Percentiles rank a stretch among this genome's conserved stretches.
Conservation (phyloP, 2,113 vertebrate species). For the Sphaerodactylus townsendi region DNA sequence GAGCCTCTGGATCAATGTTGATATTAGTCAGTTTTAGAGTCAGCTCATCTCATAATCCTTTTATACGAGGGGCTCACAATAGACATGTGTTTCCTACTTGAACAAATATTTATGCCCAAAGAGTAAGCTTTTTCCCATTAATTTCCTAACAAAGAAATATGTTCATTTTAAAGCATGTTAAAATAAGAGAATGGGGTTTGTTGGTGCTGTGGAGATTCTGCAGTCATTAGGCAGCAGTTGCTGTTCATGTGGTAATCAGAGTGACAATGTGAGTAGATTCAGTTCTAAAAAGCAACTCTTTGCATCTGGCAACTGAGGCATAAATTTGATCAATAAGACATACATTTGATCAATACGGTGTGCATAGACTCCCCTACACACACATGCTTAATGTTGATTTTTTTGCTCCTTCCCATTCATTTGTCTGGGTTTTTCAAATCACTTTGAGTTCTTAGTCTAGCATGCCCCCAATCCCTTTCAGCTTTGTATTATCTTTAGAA, state of each 20-base stretch:
- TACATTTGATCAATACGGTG: too few relatives aligned
- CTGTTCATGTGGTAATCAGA: constrained; percentile 10
- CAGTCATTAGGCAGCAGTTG: not conserved
- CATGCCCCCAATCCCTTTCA: too few relatives aligned
- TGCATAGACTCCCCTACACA: too few relatives aligned
- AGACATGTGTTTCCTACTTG: not conserved
- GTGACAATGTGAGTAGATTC: rapidly evolving
- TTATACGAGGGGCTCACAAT: rapidly evolving
- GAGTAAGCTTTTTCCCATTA: not conserved
- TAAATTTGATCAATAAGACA: constrained; percentile 16
- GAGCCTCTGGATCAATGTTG: not conserved
- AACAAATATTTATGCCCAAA: constrained; percentile 2
- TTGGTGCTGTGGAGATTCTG: not conserved
- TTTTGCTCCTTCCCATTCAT: too few relatives aligned
- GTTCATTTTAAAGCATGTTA: not conserved
- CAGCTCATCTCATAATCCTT: constrained; percentile 11
- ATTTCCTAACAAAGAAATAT: constrained; percentile 12
- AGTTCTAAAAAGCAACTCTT: rapidly evolving
- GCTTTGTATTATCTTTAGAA: too few relatives aligned
- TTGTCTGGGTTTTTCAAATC: too few relatives aligned
- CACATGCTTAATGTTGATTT: too few relatives aligned
- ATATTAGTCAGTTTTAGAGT: not conserved
- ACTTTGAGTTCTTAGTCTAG: too few relatives aligned
- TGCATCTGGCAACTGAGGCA: not conserved
- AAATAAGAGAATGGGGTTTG: not conserved